Percentiles rank a stretch among this genome's conserved stretches.
These are phyloP conservation scores for Oscheius sp. DNA, from an alignment of 2,888 invertebrate species.

Conservation along the genomic window DNA sequence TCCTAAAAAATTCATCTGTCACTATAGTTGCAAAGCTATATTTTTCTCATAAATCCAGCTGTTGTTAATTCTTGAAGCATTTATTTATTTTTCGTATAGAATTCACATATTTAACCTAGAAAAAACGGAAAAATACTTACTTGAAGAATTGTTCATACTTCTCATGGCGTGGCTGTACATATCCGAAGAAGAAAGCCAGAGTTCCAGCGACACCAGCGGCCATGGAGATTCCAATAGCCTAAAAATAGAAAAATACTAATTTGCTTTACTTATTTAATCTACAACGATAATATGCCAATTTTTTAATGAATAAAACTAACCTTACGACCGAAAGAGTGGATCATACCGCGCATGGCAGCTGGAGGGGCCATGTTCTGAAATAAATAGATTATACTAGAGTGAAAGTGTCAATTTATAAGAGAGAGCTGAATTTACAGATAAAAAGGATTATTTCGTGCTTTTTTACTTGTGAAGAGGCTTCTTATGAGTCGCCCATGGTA, in stretches of 20 bases:
- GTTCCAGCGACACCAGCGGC: slow-evolving; percentile 51
- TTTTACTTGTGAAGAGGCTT: too few relatives aligned
- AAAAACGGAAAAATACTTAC: slow-evolving; percentile 38
- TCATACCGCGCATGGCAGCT: slow-evolving; percentile 59
- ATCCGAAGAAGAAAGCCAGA: slow-evolving; percentile 58
- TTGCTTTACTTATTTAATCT: too few relatives aligned
- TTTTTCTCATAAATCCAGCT: too few relatives aligned
- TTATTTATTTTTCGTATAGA: not conserved
- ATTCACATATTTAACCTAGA: not conserved
- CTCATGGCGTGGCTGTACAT: slow-evolving; percentile 63
- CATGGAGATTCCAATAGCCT: slow-evolving; percentile 53
- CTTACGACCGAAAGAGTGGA: slow-evolving; percentile 57
- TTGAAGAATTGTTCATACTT: slow-evolving; percentile 65
- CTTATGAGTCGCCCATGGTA: too few relatives aligned
- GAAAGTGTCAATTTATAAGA: not conserved
- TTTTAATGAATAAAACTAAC: not conserved
- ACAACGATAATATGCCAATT: not conserved
- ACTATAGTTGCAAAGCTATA: too few relatives aligned
- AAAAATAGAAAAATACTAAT: not conserved
- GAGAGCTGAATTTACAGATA: not conserved
- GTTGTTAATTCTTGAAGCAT: not conserved
- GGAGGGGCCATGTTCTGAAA: slow-evolving; percentile 52
- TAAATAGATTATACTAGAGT: too few relatives aligned
- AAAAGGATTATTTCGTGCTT: not conserved
- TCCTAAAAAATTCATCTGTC: slow-evolving; percentile 51